These are phyloP conservation scores for Seira ritae DNA, from an alignment of 2,888 invertebrate species.

Conservation along the genomic window DNA sequence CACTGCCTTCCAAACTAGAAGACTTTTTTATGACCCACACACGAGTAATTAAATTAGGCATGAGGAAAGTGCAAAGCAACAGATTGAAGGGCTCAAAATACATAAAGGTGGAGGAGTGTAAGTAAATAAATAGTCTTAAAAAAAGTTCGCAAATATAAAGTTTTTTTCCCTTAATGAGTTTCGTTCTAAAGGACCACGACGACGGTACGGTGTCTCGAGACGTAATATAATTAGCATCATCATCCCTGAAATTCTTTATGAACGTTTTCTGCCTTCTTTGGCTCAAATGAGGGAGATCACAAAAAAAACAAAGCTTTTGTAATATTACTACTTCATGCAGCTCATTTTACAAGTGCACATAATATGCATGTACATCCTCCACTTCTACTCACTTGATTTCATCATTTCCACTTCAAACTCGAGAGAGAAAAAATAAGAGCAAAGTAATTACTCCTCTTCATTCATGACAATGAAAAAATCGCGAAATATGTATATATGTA, in stretches of 20 bases:
- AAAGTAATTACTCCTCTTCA: conserved; percentile 17
- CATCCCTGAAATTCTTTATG: conserved; percentile 5
- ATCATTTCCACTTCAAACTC: background rate
- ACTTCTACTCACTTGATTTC: background rate
- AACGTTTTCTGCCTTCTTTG: background rate
- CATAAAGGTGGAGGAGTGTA: conserved; percentile 7
- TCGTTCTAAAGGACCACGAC: background rate
- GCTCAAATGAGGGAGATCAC: conserved; percentile 5
- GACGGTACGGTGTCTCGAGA: too few relatives aligned
- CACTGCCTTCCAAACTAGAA: background rate
- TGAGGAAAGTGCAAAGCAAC: conserved; percentile 2
- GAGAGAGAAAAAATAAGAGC: conserved; percentile 3
- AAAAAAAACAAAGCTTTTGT: too few relatives aligned
- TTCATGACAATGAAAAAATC: background rate
- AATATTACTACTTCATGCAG: background rate
- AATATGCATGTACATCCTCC: too few relatives aligned
- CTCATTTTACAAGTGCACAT: conserved; percentile 3
- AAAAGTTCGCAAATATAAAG: background rate
- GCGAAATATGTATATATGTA: too few relatives aligned
- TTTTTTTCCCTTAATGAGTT: conserved; percentile 20
- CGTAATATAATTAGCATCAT: conserved; percentile 10
- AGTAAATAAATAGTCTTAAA: background rate
- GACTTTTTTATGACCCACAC: conserved; percentile 9
- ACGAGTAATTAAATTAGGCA: conserved; percentile 33
- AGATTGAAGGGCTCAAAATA: conserved; percentile 1